These are phyloP conservation scores for Poeciliopsis turrubarensis DNA, from an alignment of 2,113 vertebrate species.

Conservation along the genomic window DNA sequence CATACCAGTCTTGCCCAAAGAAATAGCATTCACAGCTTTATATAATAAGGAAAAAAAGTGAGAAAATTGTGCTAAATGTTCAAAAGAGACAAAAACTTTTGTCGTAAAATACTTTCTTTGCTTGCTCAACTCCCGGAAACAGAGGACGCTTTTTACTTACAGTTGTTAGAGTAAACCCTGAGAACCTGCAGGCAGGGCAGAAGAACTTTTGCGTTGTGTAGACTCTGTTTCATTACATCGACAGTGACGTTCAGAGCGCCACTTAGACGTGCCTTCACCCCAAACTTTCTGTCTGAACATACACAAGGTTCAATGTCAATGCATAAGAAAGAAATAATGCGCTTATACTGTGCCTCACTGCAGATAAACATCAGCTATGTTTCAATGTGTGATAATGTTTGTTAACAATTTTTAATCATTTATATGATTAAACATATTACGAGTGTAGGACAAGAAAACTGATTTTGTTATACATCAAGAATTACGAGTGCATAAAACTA, in stretches of 20 bases:
- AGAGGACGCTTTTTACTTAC: slow-evolving; percentile 80
- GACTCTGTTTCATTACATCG: slow-evolving; percentile 91
- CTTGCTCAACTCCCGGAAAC: not conserved
- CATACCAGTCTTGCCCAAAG: slow-evolving; percentile 92
- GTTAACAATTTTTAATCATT: too few species aligned
- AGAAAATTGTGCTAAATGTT: not conserved
- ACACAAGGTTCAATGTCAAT: slow-evolving; percentile 33
- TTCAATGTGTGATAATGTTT: too few species aligned
- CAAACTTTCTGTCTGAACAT: slow-evolving; percentile 93
- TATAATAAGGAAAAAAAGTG: slow-evolving; percentile 13
- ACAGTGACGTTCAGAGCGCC: slow-evolving; percentile 88
- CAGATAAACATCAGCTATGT: too few species aligned
- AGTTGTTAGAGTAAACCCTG: slow-evolving; percentile 90
- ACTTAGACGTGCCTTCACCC: slow-evolving; percentile 91
- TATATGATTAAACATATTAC: too few species aligned
- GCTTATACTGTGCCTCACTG: not conserved
- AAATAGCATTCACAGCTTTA: slow-evolving; percentile 93
- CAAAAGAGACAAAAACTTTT: not conserved
- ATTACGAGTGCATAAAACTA: too few species aligned
- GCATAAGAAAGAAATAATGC: not conserved
- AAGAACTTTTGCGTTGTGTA: slow-evolving; percentile 88
- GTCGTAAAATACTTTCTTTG: not conserved
- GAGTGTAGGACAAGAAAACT: too few species aligned
- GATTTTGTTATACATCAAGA: too few species aligned
- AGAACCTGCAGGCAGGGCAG: slow-evolving; percentile 95